Base-by-base conservation (phyloP, 2,888 invertebrate genomes). In the Patella ulyssiponensis region DNA sequence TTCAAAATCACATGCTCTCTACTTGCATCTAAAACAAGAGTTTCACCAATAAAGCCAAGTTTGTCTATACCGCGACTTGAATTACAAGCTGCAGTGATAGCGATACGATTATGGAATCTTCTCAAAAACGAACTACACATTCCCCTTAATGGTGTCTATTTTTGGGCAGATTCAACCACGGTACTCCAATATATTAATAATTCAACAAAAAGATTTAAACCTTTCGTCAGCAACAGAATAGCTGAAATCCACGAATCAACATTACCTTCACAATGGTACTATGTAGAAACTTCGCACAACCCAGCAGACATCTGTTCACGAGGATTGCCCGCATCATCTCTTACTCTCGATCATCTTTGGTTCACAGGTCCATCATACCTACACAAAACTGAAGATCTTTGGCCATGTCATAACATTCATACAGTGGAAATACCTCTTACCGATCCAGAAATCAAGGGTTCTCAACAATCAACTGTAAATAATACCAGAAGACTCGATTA, bases 111-210 rank as follows among this genome's bases (percentile, higher is more conserved):
- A 52, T 72, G 72, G 72, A 53, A 44, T 17, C 44, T 52, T 17
- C 51, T 44, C 17, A 72, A 52, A 14, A 72, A 72, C 15, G 53
- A 72, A 17, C 51, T 71, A n/a, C 71, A 27, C 12, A n/a, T 71
- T 44, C 44, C 44, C n/a, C 17, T 71, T 71, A 9, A 71, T 44
- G 52, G 17, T 52, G 44, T 27, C 17, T 44, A 33, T 12, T 71
- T 71, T 17, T 56, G 56, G 56, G 5, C 56, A 17, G 56, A 58
- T 58, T 58, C 58, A 14, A 58, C 58, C 17, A 58, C 52, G 23
- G 72, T 72, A 12, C 33, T 72, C 2, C 72, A 72, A 54, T 72
- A 72, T n/a, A 52, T 72, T n/a, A 72, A 72, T 51, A 72, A 72
- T n/a, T 23, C 44, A 33, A 53, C 72, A 33, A 72, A 72, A 33